phyloP scores from a whole-genome alignment of 2,888 invertebrate species.

The Sarcophaga variegata region DNA sequence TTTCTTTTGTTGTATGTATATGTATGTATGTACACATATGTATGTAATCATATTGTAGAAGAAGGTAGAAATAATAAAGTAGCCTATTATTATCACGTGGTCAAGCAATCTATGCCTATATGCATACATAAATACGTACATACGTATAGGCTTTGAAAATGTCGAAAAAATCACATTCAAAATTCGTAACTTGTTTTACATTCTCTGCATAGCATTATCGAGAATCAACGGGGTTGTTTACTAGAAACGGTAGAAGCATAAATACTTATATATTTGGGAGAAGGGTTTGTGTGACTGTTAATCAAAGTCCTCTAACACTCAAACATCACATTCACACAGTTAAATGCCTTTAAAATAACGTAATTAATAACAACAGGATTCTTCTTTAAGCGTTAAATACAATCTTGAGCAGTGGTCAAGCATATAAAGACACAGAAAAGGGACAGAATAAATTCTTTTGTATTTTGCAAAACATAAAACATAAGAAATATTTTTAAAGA shows the following conservation, averaged over 20 bases:
- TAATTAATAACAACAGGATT: conserved; percentile 46
- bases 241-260: too few species aligned
- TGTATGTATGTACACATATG: too few species aligned
- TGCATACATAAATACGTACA: too few species aligned
- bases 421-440: background rate
- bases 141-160: too few species aligned
- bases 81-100: too few species aligned
- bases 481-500: background rate
- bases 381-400: conserved; percentile 29
- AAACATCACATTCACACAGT: background rate
- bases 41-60: background rate
- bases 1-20: background rate
- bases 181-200: too few species aligned
- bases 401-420: conserved; percentile 57
- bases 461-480: background rate
- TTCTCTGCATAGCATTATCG: background rate
- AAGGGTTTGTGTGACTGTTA: background rate
- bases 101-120: too few species aligned
- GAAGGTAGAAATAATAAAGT: background rate
- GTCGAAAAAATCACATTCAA: too few species aligned
- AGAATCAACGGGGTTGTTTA: conserved; percentile 41
- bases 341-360: background rate
- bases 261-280: background rate
- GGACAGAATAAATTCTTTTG: background rate
- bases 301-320: background rate